phyloP scores from a whole-genome alignment of 2,113 vertebrate genomes.

The Cyphotilapia sp. region DNA sequence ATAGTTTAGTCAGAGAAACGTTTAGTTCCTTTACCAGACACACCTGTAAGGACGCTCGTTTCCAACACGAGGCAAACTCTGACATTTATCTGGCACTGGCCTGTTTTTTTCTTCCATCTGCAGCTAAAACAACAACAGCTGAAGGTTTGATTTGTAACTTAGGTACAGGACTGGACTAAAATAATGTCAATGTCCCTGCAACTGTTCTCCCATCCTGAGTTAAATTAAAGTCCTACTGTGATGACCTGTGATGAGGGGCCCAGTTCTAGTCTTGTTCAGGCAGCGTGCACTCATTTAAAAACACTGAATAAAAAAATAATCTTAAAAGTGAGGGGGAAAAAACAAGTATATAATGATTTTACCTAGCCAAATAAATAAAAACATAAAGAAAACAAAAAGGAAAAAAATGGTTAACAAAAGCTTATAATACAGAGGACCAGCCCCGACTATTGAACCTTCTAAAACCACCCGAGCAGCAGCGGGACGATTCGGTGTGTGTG shows the following conservation, averaged over 20 bases:
- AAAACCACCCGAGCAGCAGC: neutral
- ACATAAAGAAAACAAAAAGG: neutral
- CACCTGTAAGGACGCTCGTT: neutral
- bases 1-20: neutral
- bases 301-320: neutral
- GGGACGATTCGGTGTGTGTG: neutral
- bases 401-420: slow-evolving; percentile 18
- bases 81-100: neutral
- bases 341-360: slow-evolving; percentile 3
- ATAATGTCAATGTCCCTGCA: neutral
- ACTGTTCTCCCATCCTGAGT: neutral
- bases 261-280: neutral
- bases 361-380: slow-evolving; percentile 61
- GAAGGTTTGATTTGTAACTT: neutral
- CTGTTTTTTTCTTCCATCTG: neutral
- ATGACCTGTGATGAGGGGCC: neutral
- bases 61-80: neutral
- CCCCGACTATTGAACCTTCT: slow-evolving; percentile 63
- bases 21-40: neutral
- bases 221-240: neutral
- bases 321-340: neutral
- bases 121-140: neutral
- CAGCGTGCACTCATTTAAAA: neutral
- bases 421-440: slow-evolving; percentile 67
- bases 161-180: neutral